Evolutionary conservation across 2,113 vertebrate species (phyloP).

Genomic region (Physeter macrocephalus): DNA sequence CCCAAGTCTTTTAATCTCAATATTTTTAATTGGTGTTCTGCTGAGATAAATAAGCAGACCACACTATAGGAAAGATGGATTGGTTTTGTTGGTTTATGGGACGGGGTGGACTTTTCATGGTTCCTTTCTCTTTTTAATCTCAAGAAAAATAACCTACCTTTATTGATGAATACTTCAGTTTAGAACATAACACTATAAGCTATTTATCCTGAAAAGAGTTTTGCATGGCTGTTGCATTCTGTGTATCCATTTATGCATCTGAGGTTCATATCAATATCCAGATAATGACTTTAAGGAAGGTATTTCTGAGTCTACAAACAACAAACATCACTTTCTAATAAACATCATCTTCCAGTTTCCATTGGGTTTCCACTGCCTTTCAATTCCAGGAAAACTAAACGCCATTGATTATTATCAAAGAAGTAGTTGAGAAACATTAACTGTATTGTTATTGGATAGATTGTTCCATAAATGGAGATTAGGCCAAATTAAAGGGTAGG

Average conservation of each 20-base stretch:
- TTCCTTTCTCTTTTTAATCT: background rate
- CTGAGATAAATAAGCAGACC: background rate
- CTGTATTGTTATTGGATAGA: background rate
- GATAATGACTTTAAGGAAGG: background rate
- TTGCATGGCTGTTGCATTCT: background rate
- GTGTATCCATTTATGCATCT: accelerated
- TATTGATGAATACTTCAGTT: background rate
- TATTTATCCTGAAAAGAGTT: background rate
- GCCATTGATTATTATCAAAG: background rate
- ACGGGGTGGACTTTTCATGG: background rate
- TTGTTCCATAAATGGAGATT: background rate
- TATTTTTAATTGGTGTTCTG: background rate
- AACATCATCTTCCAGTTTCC: background rate
- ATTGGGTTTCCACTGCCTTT: background rate
- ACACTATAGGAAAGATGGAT: background rate
- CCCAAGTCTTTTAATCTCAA: background rate
- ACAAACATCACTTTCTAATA: background rate
- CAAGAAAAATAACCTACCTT: background rate
- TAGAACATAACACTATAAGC: background rate
- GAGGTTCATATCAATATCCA: background rate
- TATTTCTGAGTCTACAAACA: background rate
- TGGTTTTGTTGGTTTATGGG: background rate
- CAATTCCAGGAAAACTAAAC: background rate
- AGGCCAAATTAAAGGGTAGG: background rate
- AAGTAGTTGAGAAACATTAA: background rate